Base-by-base conservation (phyloP, 2,888 invertebrate genomes). In the Heliconius charithonia region DNA sequence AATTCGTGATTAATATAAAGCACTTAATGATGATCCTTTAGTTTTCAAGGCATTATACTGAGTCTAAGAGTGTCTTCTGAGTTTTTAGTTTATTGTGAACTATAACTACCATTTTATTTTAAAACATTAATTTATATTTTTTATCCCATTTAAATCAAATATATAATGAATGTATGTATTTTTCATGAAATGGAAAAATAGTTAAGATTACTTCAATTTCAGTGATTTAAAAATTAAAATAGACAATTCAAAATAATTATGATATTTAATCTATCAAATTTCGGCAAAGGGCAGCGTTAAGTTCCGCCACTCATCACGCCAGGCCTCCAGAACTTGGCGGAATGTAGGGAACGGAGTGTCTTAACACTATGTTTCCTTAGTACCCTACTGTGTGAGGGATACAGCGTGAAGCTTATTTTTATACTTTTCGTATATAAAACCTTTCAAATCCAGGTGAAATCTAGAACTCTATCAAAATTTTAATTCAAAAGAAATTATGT, bases 1-100 rank as follows among this genome's bases (percentile, higher is more conserved):
- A 93, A 93, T 93, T 93, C 93, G 93, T 92, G 88, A 83, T 84
- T 90, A 87, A 90, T 92, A 91, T 91, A 88, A 85, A 77, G 81
- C 81, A 81, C 80, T 80, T 76, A 69, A 67, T 72, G 75, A 77
- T 77, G 71, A 78, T 59, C 51, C 45, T 67, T 72, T 69, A 69
- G 75, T 75, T 51, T 75, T 51, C 29, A 66, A 75, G 65, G 41
- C 51, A 51, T 45, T 51, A 22, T 51, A 19, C 3, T 63, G 27
- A 56, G 6, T 45, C 22, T 29, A 27, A 19, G 22, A 41, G 6
- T 63, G 41, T 12, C 62, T 41, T 62, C 37, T 13, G 6, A 32
- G 27, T n/a, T 59, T n/a, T 10, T 13, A n/a, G 16, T 37, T 45
- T 25, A 13, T 22, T 69, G 13, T 37, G n/a, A n/a, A 25, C 4